These are phyloP conservation scores for Cochlearius cochlearius DNA, from an alignment of 2,113 vertebrate species.

Conservation along the genomic window DNA sequence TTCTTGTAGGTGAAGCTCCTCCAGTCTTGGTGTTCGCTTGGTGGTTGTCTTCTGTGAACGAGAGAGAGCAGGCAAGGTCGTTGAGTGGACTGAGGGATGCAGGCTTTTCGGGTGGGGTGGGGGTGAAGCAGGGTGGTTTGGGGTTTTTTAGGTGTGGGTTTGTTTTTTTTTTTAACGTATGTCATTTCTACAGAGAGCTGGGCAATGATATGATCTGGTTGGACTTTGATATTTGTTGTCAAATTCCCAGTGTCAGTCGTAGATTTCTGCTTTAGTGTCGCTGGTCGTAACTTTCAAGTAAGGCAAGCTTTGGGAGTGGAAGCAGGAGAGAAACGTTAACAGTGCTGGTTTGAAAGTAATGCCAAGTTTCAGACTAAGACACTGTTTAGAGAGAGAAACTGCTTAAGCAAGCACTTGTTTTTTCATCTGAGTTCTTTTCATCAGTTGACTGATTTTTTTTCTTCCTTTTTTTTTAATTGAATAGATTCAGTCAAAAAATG, in stretches of 20 bases:
- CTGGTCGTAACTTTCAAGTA: background rate
- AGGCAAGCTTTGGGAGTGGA: background rate
- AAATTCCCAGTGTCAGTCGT: background rate
- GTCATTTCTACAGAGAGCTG: rapidly evolving
- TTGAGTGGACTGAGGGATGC: background rate
- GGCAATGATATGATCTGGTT: background rate
- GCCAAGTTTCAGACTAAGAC: background rate
- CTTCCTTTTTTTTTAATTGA: background rate
- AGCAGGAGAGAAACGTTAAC: background rate
- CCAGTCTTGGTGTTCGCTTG: background rate
- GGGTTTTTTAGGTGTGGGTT: too few species aligned
- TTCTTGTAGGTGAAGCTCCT: background rate
- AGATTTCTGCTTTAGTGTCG: background rate
- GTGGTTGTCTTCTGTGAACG: background rate
- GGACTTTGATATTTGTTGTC: background rate
- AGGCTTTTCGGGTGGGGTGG: background rate
- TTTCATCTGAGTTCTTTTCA: background rate
- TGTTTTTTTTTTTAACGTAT: background rate
- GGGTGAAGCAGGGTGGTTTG: background rate
- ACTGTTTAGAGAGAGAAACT: background rate
- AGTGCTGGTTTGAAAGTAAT: background rate
- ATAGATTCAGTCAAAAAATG: background rate
- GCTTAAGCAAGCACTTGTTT: background rate
- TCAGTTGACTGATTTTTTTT: background rate
- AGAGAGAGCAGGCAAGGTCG: background rate